Evolutionary conservation across 2,797 vertebrate genomes (phyloP).

Genomic region (Scleropages formosus): DNA sequence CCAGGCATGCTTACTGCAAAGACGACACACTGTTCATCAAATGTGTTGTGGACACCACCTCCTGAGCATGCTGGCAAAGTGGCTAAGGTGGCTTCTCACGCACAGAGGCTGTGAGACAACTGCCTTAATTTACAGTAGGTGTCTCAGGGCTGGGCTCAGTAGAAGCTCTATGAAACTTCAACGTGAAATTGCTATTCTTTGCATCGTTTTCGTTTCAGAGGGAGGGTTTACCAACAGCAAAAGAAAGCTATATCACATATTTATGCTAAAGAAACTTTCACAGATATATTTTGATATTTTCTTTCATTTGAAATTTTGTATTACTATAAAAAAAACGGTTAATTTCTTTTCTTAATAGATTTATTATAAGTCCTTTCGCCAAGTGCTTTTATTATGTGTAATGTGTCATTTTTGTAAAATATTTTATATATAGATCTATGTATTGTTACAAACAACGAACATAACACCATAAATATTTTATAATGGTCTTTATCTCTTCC

Average conservation of each 20-base stretch:
- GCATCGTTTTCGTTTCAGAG: background rate
- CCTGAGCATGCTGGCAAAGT: slow-evolving; percentile 35
- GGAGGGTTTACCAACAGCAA: background rate
- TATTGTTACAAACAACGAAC: background rate
- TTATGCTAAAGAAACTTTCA: background rate
- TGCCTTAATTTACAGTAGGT: too few species aligned
- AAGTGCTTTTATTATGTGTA: background rate
- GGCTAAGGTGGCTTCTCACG: background rate
- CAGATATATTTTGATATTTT: background rate
- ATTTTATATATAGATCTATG: background rate
- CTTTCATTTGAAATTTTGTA: background rate
- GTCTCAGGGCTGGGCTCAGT: background rate
- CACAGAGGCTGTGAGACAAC: background rate
- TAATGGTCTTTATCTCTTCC: too few species aligned
- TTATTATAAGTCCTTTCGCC: background rate
- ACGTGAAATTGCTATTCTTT: background rate
- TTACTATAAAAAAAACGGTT: background rate
- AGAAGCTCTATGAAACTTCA: background rate
- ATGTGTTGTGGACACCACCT: slow-evolving; percentile 70
- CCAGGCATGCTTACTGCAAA: slow-evolving; percentile 68
- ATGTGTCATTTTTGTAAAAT: background rate
- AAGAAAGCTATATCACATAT: background rate
- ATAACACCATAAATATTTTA: slow-evolving; percentile 4
- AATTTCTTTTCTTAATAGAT: slow-evolving; percentile 6
- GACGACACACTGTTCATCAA: slow-evolving; percentile 79